Evolutionary conservation across 2,888 invertebrate species (phyloP).

Genomic region (Holacanthella duospinosa): DNA sequence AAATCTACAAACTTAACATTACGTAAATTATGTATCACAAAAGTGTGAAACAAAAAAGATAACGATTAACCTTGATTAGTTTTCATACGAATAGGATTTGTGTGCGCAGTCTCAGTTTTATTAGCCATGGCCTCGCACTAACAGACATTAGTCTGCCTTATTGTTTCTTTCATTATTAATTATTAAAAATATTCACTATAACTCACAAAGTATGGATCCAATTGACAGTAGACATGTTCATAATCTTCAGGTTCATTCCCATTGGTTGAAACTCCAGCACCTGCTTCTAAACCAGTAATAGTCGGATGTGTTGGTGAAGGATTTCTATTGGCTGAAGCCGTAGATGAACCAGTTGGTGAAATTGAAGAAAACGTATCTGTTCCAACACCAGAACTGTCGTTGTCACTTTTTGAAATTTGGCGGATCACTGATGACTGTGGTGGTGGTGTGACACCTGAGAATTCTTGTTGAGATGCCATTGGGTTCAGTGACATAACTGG

Average conservation of each 20-base stretch:
- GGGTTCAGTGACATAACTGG: constrained; percentile 7
- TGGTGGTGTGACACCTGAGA: neutral
- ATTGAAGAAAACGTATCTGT: constrained; percentile 28
- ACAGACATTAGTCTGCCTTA: neutral
- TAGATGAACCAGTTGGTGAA: constrained; percentile 32
- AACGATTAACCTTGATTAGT: too few species aligned
- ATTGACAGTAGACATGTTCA: constrained; percentile 36
- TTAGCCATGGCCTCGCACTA: too few species aligned
- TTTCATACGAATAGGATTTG: too few species aligned
- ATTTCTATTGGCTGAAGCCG: neutral
- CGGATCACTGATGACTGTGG: neutral
- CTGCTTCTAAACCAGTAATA: neutral
- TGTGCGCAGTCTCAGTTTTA: too few species aligned
- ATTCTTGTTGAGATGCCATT: too few species aligned
- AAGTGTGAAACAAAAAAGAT: too few species aligned
- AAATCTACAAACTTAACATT: too few species aligned
- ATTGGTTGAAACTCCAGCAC: neutral
- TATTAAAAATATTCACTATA: neutral
- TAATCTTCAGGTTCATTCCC: constrained; percentile 27
- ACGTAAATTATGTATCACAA: too few species aligned
- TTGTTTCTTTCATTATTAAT: neutral
- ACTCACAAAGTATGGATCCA: constrained; percentile 37
- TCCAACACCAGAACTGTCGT: constrained; percentile 34
- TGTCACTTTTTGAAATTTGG: constrained; percentile 19
- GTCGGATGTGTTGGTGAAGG: neutral